Conservation (phyloP, 2,797 vertebrate genomes). For the Paguma larvata region DNA sequence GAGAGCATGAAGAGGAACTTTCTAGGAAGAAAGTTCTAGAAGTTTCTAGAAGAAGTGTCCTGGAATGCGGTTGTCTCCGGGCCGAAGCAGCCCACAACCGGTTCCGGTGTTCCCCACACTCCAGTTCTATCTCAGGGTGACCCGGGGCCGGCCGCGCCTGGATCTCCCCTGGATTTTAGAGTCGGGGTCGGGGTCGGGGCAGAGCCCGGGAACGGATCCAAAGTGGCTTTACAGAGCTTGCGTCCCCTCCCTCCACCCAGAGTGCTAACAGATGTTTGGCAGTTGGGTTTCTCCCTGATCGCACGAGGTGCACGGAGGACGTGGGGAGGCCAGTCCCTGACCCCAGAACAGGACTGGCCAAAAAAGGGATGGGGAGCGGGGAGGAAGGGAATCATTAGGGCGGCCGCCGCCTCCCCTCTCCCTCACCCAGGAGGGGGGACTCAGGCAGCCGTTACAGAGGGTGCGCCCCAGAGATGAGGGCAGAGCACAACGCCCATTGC, state of each 20-base stretch:
- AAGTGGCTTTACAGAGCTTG: background rate
- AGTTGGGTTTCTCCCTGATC: background rate
- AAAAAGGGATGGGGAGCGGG: background rate
- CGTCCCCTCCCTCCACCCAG: background rate
- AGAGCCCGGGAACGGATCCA: background rate
- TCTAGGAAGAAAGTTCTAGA: constrained; percentile 56
- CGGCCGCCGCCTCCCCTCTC: background rate
- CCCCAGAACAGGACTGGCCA: background rate
- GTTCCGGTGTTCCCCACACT: background rate
- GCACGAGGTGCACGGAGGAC: background rate
- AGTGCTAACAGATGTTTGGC: constrained; percentile 58
- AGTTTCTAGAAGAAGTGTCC: constrained; percentile 1
- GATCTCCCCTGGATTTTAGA: background rate
- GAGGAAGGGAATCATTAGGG: no score
- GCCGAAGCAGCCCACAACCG: background rate
- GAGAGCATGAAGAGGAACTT: background rate
- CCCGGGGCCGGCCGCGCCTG: background rate
- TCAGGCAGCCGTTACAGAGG: background rate
- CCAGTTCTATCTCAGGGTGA: background rate
- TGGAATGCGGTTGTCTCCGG: background rate
- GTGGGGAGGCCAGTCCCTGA: background rate
- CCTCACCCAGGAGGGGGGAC: background rate
- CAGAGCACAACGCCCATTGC: background rate
- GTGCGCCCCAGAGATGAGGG: background rate
- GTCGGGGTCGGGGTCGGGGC: no score